phyloP scores from a whole-genome alignment of 2,797 vertebrate genomes.

The Ceryle rudis region DNA sequence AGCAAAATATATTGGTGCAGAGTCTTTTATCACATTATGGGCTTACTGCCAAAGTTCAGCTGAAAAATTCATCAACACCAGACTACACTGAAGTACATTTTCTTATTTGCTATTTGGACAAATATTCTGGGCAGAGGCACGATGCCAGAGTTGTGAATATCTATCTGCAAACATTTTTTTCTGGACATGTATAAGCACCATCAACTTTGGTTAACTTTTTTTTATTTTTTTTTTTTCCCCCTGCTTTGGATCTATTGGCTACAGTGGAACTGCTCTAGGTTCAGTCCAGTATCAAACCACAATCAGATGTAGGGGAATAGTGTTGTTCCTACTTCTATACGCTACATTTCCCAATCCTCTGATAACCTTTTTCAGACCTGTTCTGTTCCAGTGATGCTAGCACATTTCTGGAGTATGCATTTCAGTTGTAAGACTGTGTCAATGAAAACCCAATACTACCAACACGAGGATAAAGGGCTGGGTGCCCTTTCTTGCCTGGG shows the following conservation, averaged over 20 bases:
- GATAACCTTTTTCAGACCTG: background rate
- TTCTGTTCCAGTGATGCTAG: background rate
- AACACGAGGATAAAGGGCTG: background rate
- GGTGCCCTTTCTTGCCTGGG: background rate
- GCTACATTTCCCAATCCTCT: background rate
- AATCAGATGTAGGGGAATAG: background rate
- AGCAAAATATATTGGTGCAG: background rate
- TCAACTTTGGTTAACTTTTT: background rate
- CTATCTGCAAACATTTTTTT: background rate
- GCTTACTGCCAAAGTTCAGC: conserved; percentile 26
- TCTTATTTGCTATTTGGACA: conserved; percentile 26
- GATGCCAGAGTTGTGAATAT: background rate
- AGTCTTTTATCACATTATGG: background rate
- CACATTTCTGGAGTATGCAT: background rate
- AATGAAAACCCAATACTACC: background rate
- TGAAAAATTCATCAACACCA: background rate
- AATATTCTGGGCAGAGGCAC: background rate
- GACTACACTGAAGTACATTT: background rate
- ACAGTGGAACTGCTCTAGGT: background rate
- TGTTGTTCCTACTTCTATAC: background rate
- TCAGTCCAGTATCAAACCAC: conserved; percentile 12
- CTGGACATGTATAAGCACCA: background rate
- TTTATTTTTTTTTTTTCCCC: background rate
- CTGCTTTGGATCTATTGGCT: background rate
- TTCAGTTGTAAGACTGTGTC: background rate